These are phyloP conservation scores for Amblyopsis hoosieri DNA, from an alignment of 2,797 vertebrate species.

Conservation along the genomic window DNA sequence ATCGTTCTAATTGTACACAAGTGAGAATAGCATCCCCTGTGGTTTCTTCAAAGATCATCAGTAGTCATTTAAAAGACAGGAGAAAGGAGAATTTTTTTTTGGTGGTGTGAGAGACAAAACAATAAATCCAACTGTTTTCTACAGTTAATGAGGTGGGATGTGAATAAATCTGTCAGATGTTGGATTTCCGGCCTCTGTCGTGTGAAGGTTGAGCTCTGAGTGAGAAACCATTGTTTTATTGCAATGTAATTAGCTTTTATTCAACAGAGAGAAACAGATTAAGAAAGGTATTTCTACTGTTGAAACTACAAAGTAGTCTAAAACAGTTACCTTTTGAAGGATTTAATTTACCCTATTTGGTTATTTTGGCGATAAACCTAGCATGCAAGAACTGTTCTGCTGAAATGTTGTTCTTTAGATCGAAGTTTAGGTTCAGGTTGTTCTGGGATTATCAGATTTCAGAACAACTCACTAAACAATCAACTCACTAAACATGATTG, in stretches of 20 bases:
- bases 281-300: slow-evolving; percentile 24
- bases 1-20: slow-evolving; percentile 32
- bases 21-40: slow-evolving; percentile 18
- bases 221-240: slow-evolving; percentile 37
- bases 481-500: not conserved
- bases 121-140: slow-evolving; percentile 12
- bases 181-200: slow-evolving; percentile 17
- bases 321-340: slow-evolving; percentile 20
- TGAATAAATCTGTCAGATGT: slow-evolving; percentile 30
- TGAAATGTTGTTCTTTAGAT: slow-evolving; percentile 3
- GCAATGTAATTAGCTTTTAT: slow-evolving; percentile 40
- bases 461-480: not conserved
- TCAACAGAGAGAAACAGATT: slow-evolving; percentile 31
- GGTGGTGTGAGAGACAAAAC: not conserved
- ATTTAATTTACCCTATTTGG: slow-evolving; percentile 15
- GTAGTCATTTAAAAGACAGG: slow-evolving; percentile 1
- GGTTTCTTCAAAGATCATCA: slow-evolving; percentile 16
- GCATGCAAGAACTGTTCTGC: slow-evolving; percentile 11
- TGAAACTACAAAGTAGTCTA: slow-evolving; percentile 26
- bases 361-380: slow-evolving; percentile 15
- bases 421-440: not conserved
- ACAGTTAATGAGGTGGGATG: slow-evolving; percentile 44
- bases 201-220: slow-evolving; percentile 2
- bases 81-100: slow-evolving; percentile 3
- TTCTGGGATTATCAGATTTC: slow-evolving; percentile 6